Base-by-base conservation (phyloP, 2,113 vertebrate species). In the Puntigrus tetrazona region DNA sequence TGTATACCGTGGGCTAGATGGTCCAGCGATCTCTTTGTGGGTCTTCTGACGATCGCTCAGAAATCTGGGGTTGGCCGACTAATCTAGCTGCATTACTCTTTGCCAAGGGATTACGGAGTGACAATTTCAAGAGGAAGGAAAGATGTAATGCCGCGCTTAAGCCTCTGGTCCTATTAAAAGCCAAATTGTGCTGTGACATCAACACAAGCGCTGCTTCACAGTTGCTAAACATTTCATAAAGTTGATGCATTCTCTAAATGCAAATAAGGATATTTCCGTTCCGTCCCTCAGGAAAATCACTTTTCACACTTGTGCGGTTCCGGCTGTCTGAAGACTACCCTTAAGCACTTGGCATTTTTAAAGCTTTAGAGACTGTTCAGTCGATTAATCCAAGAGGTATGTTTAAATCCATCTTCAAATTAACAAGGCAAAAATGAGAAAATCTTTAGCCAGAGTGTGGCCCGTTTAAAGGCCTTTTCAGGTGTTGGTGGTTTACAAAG, bases 91-190 rank as follows among this genome's bases (percentile, higher is more conserved):
- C 52, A 47, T 86, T 81, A 78, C 84, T 81, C 84, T 38, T 82
- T 84, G 87, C 82, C 87, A 89, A 88, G 84, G 81, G 88, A 92
- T 92, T 91, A 91, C 41, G 31, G 85, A 88, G 69, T 78, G 88
- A 81, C 81, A 76, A 50, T 88, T 89, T 91, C 82, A 89, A 88
- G 83, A 88, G 85, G 87, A 87, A 89, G 84, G 75, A 83, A 88
- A 88, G 85, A 90, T 87, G 85, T 88, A 78, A 78, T 84, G 84
- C 83, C 74, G 82, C 78, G 87, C 85, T 86, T 63, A 76, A 87
- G 84, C 82, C 61, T 31, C 55, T 77, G 82, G 78, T 87, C 86
- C 85, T 84, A 88, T 87, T 89, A 89, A 90, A 85, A 89, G 80
- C 81, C 81, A 81, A 88, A 85, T 85, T 77, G 70, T 87, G 45